Evolutionary conservation across 2,797 vertebrate species (phyloP), one percentile per base, ranked within the genome.

Genomic region (Pristis pectinata): DNA sequence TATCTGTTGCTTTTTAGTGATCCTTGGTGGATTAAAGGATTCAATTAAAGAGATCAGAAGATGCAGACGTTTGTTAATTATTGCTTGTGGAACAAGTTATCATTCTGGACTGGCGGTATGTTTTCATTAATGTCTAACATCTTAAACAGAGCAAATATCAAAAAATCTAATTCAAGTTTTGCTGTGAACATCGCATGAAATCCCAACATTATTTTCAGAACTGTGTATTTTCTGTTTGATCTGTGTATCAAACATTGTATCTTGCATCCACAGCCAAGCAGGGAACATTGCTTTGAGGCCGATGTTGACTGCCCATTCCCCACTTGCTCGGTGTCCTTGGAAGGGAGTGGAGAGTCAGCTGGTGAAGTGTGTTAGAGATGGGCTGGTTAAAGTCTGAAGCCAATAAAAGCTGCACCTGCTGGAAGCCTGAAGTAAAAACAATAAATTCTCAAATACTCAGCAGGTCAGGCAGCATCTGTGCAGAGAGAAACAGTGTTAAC

Each of bases 71-170:
- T 77, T 95, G 30, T 6, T 95, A 74, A 92, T 95, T 77, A 95
- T 95, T 41, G 94, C 82, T 41, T 95, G 94, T 77, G 94, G 94
- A 79, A 95, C 94, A 17, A 95, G 94, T 49, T 95, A 95, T 17
- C 94, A 95, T 30, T 59, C 94, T 8, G 94, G 94, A 34, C 49
- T 95, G 67, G 94, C 94, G 83, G 94, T 95, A 89, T 15, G 89
- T 37, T 89, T 79, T 34, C 49, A 30, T 92, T 94, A 0, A 8
- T 76, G 30, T 9, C 3, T 64, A 64, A 49, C 49, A 49, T 49
- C 19, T 22, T 27, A 72, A 72, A 74, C 19, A 22, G 70, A 72
- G 24, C 70, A 72, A 72, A 24, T 72, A 79, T 37, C 0, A 79
- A 41, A 41, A 41, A 76, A 37, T 37, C 17, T 11, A 34, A 76